Evolutionary conservation across 2,113 vertebrate species (phyloP).

Genomic region (Sinocyclocheilus rhinocerous): DNA sequence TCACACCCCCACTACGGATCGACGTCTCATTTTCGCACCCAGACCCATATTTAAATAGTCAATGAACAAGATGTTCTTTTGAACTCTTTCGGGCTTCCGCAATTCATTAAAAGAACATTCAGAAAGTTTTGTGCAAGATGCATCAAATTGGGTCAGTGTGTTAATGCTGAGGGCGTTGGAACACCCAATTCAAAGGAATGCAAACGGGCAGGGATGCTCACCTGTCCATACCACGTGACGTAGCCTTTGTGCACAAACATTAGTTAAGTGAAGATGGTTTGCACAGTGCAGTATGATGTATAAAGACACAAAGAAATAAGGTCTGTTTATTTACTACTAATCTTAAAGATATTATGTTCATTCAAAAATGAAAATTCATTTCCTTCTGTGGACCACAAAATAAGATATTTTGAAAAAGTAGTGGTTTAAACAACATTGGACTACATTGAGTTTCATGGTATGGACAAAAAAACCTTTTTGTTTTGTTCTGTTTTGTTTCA

Average conservation of each 20-base stretch:
- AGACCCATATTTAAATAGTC: conserved; percentile 23
- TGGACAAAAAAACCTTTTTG: too few relatives aligned
- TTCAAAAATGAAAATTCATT: neutral
- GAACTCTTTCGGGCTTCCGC: conserved; percentile 11
- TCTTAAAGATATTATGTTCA: too few relatives aligned
- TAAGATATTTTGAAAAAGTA: neutral
- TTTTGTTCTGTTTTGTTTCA: too few relatives aligned
- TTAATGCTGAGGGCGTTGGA: conserved; percentile 68
- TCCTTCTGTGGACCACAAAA: neutral
- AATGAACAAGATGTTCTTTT: conserved; percentile 37
- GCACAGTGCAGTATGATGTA: neutral
- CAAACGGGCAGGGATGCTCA: neutral
- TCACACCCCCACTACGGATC: conserved; percentile 14
- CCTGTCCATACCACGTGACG: neutral
- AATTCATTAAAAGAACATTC: conserved; percentile 47
- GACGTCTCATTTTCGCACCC: neutral
- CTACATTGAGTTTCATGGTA: too few relatives aligned
- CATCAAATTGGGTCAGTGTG: conserved; percentile 71
- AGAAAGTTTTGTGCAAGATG: conserved; percentile 56
- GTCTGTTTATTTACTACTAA: too few relatives aligned
- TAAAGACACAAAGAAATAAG: neutral
- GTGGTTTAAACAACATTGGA: neutral
- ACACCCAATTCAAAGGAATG: conserved; percentile 65
- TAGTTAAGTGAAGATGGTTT: neutral
- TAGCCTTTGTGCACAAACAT: neutral